Evolutionary conservation across 2,888 invertebrate genomes (phyloP).

Genomic region (Cheilosia pagana): DNA sequence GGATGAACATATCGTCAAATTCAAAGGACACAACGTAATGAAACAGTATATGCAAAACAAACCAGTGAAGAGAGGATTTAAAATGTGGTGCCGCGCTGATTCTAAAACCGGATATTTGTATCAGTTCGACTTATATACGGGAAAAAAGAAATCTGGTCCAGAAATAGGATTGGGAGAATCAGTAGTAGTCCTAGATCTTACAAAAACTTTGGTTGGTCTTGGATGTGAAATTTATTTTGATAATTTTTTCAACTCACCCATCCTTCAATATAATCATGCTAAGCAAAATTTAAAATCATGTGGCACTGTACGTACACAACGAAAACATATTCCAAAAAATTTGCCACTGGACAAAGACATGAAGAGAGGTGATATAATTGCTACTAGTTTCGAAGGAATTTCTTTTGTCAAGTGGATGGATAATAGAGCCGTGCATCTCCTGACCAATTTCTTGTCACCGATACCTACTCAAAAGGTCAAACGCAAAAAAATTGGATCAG

Average conservation of each 20-base stretch:
- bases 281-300: constrained; percentile 26
- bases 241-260: too few relatives aligned
- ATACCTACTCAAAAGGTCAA: neutral
- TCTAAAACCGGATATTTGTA: neutral
- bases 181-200: neutral
- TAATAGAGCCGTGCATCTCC: constrained; percentile 21
- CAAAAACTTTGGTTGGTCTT: too few relatives aligned
- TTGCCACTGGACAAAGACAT: constrained; percentile 40
- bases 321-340: constrained; percentile 51
- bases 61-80: neutral
- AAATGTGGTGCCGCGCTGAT: neutral
- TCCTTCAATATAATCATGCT: too few relatives aligned
- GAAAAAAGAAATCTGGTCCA: too few relatives aligned
- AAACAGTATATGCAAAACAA: too few relatives aligned
- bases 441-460: neutral
- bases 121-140: too few relatives aligned
- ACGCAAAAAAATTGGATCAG: neutral
- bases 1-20: too few relatives aligned
- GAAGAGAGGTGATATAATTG: constrained; percentile 19
- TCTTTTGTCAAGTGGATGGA: constrained; percentile 52
- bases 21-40: too few relatives aligned
- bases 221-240: too few relatives aligned
- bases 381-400: constrained; percentile 31
- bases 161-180: too few relatives aligned
- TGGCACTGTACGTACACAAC: constrained; percentile 48